These are phyloP conservation scores for Nebria ingens DNA, from an alignment of 1,140 invertebrate genomes.

Conservation along the genomic window DNA sequence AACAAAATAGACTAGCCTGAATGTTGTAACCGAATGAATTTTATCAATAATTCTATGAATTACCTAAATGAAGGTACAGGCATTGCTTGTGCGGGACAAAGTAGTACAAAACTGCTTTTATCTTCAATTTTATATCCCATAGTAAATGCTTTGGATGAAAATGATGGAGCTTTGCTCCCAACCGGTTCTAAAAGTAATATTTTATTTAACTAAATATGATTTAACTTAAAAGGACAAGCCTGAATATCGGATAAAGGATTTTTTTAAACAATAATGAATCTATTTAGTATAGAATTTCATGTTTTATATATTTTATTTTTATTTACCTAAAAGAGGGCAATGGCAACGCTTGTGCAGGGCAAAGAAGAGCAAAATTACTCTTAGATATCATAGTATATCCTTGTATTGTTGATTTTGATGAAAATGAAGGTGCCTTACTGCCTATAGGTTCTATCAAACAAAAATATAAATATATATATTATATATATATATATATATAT, in stretches of 20 bases:
- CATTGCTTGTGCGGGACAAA: constrained; percentile 57
- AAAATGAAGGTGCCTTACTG: constrained; percentile 47
- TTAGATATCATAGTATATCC: constrained; percentile 34
- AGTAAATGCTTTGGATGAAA: constrained; percentile 42
- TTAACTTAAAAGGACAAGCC: background rate
- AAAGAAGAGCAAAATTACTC: constrained; percentile 45
- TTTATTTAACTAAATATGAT: constrained; percentile 1
- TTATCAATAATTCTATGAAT: constrained; percentile 25
- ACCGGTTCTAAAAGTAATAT: constrained; percentile 42
- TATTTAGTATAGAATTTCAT: too few species aligned
- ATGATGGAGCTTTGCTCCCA: constrained; percentile 47
- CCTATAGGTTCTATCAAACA: constrained; percentile 53
- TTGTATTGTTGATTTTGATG: constrained; percentile 40
- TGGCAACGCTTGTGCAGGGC: constrained; percentile 58
- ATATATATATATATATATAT: too few species aligned
- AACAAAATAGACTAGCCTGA: too few species aligned
- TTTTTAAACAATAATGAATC: background rate
- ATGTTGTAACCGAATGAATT: too few species aligned
- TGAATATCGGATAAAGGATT: background rate
- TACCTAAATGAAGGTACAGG: constrained; percentile 62
- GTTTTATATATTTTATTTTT: constrained; percentile 14
- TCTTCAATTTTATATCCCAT: constrained; percentile 35
- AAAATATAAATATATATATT: too few species aligned
- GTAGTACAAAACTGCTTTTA: constrained; percentile 40
- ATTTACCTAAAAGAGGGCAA: constrained; percentile 59